Base-by-base conservation (phyloP, 92 coral and sea anemone genomes). In the Palythoa caribaeorum region DNA sequence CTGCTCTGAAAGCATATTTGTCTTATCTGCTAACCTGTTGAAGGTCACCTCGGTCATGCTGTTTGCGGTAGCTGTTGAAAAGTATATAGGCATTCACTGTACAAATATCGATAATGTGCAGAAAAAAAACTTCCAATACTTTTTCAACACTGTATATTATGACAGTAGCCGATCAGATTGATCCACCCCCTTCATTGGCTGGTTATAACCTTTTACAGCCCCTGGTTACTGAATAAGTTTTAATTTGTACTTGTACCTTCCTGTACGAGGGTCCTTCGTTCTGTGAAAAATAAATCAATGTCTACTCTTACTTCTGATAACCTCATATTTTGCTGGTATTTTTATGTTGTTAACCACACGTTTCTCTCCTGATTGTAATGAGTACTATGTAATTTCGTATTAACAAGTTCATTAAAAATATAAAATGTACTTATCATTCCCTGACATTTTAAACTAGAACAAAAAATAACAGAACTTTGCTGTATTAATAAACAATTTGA, bases 81-180 rank as follows among this genome's bases (percentile, higher is more conserved):
- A 66, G 65, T 16, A 84, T 84, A 39, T 20, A 89, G 59, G 84
- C 77, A 55, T 89, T 77, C 3, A 77, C 92, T 44, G 86, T 36
- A 36, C 84, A 51, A 38, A 89, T 15, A 79, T 90, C 90, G 60
- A 90, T 90, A 19, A 86, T 71, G 73, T 86, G 92, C 66, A 79
- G 72, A 53, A 90, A 79, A 59, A 85, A 72, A 10, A 73, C 57
- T 17, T 90, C 90, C 92, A 90, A 78, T 73, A 90, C 59, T 79
- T 85, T 59, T 65, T 90, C 7, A 20, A 16, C 57, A 85, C 80
- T 12, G 73, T 63, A 71, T 85, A 79, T 53, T 52, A 79, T 47
- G 76, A 68, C 9, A 90, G 60, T 15, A 85, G 86, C 81, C 85
- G 87, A 52, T 90, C 92, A 16, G 89, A 84, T 48, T 62, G 69